These are phyloP conservation scores for Xenops minutus DNA, from an alignment of 2,797 vertebrate species.

Conservation along the genomic window DNA sequence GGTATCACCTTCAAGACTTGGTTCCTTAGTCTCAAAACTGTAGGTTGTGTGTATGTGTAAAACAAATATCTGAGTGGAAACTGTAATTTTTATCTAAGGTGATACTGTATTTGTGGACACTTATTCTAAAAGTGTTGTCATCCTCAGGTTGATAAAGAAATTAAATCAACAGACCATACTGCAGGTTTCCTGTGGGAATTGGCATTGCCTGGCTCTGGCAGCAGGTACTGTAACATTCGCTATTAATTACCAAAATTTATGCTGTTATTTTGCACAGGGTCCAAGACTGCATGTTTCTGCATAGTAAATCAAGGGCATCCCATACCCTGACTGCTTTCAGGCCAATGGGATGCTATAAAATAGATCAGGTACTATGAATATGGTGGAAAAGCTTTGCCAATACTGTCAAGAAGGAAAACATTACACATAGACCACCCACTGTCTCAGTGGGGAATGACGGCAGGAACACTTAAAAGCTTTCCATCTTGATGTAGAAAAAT, in stretches of 20 bases:
- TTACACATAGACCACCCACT: background rate
- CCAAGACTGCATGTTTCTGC: background rate
- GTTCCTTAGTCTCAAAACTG: background rate
- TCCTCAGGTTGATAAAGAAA: constrained; percentile 90
- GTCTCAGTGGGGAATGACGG: background rate
- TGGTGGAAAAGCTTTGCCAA: background rate
- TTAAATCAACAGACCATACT: constrained; percentile 91
- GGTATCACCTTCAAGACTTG: background rate
- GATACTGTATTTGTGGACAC: background rate
- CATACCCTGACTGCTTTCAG: background rate
- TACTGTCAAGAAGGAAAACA: background rate
- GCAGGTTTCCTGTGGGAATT: constrained; percentile 96
- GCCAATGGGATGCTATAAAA: background rate
- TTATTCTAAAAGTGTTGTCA: background rate
- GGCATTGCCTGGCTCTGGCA: constrained; percentile 96
- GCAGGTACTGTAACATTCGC: constrained; percentile 81
- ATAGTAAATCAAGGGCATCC: background rate
- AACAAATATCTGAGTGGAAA: background rate
- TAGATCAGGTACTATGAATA: background rate
- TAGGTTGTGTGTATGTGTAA: background rate
- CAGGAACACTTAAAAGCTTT: background rate
- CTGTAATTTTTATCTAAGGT: background rate
- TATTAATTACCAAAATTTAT: background rate
- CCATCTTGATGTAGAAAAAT: background rate
- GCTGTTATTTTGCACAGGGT: background rate